Evolutionary conservation across 2,888 invertebrate species (phyloP), one percentile per base, ranked within the genome.

Genomic region (Xestia c-nigrum): DNA sequence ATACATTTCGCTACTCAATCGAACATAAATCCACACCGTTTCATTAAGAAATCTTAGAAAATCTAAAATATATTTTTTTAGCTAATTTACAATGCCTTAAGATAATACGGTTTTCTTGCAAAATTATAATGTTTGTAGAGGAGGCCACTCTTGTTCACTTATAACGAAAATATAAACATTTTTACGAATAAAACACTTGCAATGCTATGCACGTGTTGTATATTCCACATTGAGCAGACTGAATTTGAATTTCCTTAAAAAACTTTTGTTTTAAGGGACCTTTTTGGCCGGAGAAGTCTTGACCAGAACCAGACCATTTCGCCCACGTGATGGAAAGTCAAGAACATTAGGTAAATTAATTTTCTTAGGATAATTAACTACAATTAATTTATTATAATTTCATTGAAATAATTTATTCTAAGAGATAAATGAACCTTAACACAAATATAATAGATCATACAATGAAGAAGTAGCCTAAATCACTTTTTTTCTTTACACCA

Each of bases 31-130:
- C 57, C 70, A 76, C 68, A 77, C 59, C 12, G 16, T 83, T 90
- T 88, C 80, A 84, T 89, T 89, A 90, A 70, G 89, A 89, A 90
- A 84, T 83, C 83, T 89, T 89, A 89, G 84, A 88, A 89, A 89
- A 88, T 89, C 89, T 89, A 88, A 73, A 71, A 63, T 78, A 73
- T 81, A 7, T 66, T 55, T 55, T 55, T 65, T 80, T 81, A 83
- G 72, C 75, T 90, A 85, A 78, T 83, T 84, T 90, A 89, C 88
- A 88, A 61, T 72, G 85, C 80, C 78, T 72, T 83, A 81, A 38
- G 5, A 21, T 40, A 12, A 7, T 12, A 50, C 47, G 55, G 72
- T 59, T 74, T 82, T 84, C 70, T 40, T 76, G 81, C 81, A 85
- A 74, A 79, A 88, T 85, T 88, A 78, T n/a, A n/a, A n/a, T 76